Conservation (phyloP, 2,888 invertebrate genomes). For the Lochmaea crataegi region DNA sequence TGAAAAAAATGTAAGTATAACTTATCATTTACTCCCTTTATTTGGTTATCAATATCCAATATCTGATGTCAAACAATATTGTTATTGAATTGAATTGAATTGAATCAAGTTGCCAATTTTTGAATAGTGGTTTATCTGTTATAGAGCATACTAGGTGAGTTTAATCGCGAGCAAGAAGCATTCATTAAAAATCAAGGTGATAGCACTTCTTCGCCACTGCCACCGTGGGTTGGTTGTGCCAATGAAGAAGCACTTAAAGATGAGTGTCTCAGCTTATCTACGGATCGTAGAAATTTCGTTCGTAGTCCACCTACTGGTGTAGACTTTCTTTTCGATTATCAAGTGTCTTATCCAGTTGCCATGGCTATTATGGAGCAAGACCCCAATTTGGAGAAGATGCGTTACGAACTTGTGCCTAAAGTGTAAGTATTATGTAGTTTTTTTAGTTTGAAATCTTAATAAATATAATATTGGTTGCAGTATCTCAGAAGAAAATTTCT, state of each 20-base stretch:
- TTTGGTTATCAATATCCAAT: slow-evolving; percentile 20
- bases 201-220: slow-evolving; percentile 76
- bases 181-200: slow-evolving; percentile 90
- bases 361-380: slow-evolving; percentile 95
- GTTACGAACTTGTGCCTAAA: slow-evolving; percentile 99
- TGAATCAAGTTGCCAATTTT: slow-evolving; percentile 17
- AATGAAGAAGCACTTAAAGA: slow-evolving; percentile 95
- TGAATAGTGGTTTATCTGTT: slow-evolving; percentile 21
- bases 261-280: slow-evolving; percentile 94
- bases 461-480: slow-evolving; percentile 65
- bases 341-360: slow-evolving; percentile 92
- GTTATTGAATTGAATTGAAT: no score
- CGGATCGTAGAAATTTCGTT: slow-evolving; percentile 96
- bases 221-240: slow-evolving; percentile 96
- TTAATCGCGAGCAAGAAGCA: slow-evolving; percentile 96
- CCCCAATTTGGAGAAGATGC: slow-evolving; percentile 96
- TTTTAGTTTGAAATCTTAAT: not conserved
- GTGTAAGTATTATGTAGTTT: slow-evolving; percentile 76
- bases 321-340: slow-evolving; percentile 95
- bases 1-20: slow-evolving; percentile 87
- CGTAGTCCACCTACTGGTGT: slow-evolving; percentile 96
- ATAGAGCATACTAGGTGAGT: slow-evolving; percentile 95
- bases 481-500: slow-evolving; percentile 97
- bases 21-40: not conserved
- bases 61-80: no score